Evolutionary conservation across 2,797 vertebrate genomes (phyloP).

Genomic region (Threskiornis aethiopicus): DNA sequence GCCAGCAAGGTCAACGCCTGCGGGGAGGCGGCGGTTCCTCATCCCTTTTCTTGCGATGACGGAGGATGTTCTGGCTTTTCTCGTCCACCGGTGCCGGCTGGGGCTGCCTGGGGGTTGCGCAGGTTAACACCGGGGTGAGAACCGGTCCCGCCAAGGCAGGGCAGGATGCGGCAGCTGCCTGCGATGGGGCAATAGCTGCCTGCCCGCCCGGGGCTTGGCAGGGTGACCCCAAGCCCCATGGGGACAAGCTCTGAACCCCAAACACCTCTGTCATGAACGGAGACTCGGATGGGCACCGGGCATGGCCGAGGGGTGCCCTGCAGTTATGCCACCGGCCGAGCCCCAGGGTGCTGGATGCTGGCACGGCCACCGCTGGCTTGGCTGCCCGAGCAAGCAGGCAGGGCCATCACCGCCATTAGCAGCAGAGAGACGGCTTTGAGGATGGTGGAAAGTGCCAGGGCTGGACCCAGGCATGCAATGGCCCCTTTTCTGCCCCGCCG

Average conservation of each 20-base stretch:
- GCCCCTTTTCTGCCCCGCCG: background rate
- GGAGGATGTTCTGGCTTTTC: background rate
- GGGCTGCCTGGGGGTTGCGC: rapidly evolving
- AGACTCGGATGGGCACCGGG: rapidly evolving
- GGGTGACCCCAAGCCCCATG: background rate
- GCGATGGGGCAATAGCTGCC: background rate
- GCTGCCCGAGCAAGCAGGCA: rapidly evolving
- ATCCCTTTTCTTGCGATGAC: rapidly evolving
- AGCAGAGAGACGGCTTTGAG: background rate
- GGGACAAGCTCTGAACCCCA: background rate
- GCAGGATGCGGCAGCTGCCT: background rate
- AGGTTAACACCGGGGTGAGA: rapidly evolving
- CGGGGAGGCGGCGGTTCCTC: rapidly evolving
- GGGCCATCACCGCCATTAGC: background rate
- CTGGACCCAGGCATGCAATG: background rate
- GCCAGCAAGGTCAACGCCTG: rapidly evolving
- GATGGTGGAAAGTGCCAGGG: background rate
- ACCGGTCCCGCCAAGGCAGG: rapidly evolving
- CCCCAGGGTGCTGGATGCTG: rapidly evolving
- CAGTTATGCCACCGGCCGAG: rapidly evolving
- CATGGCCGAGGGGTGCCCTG: rapidly evolving
- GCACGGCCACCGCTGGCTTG: rapidly evolving
- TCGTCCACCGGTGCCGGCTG: rapidly evolving
- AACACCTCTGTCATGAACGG: rapidly evolving
- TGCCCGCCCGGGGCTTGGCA: background rate